Conservation (phyloP, 1,140 invertebrate species). For the Neodiprion lecontei region DNA sequence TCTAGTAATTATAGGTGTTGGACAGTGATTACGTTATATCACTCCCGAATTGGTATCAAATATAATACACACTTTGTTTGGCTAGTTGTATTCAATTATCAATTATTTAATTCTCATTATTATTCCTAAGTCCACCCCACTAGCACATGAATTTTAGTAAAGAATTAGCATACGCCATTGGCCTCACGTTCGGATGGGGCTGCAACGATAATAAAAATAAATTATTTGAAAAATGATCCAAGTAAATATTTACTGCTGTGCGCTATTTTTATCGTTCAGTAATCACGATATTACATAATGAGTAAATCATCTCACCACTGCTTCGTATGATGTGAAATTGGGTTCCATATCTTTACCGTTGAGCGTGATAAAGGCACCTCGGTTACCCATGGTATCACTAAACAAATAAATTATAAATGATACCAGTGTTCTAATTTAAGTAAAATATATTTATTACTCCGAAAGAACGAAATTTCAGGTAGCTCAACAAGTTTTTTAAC, state of each 20-base stretch:
- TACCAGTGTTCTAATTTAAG: not conserved
- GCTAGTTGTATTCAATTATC: conserved; percentile 47
- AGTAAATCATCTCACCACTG: conserved; percentile 76
- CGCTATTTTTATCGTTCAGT: conserved; percentile 19
- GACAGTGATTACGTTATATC: conserved; percentile 40
- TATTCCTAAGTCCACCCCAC: conserved; percentile 42
- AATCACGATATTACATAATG: conserved; percentile 23
- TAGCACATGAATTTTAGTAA: conserved; percentile 71
- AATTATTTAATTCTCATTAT: conserved; percentile 37
- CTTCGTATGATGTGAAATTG: conserved; percentile 89
- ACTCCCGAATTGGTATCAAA: conserved; percentile 46
- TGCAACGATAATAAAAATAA: conserved; percentile 63
- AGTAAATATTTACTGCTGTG: not conserved
- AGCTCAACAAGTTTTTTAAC: not conserved
- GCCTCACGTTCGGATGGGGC: conserved; percentile 96
- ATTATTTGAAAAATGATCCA: conserved; percentile 11
- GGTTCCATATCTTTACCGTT: conserved; percentile 91
- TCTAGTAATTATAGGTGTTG: conserved; percentile 40
- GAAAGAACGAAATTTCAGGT: not conserved
- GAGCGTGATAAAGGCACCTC: conserved; percentile 96
- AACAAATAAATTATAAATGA: conserved; percentile 50
- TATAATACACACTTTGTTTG: conserved; percentile 54
- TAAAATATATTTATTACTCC: not conserved
- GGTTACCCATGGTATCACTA: conserved; percentile 98
- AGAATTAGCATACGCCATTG: conserved; percentile 93